phyloP scores from a whole-genome alignment of 1,140 invertebrate species.

The Drosophila mojavensis region DNA sequence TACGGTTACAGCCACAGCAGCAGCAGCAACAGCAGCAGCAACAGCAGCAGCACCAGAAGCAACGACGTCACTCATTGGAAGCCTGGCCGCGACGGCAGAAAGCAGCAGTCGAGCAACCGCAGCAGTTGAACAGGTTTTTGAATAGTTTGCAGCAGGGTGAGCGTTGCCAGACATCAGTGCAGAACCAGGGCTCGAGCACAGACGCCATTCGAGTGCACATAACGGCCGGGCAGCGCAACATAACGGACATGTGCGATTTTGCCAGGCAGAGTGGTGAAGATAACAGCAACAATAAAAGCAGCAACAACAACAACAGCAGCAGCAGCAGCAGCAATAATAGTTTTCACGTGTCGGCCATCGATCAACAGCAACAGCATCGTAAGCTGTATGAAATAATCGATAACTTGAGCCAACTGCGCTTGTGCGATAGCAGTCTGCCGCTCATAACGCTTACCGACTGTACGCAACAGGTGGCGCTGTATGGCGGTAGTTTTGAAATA shows the following conservation, averaged over 20 bases:
- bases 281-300: constrained; percentile 4
- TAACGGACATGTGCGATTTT: constrained; percentile 55
- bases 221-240: constrained; percentile 9
- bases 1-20: not conserved
- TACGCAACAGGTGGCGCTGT: constrained; percentile 68
- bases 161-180: constrained; percentile 20
- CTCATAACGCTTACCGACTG: constrained; percentile 76
- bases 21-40: constrained; percentile 12
- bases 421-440: constrained; percentile 57
- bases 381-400: constrained; percentile 78
- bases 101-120: constrained; percentile 9
- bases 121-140: constrained; percentile 46
- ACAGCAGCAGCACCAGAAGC: constrained; percentile 22
- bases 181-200: not conserved
- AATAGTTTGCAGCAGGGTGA: constrained; percentile 41
- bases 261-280: constrained; percentile 8
- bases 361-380: constrained; percentile 47
- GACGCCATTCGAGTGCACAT: constrained; percentile 41
- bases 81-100: constrained; percentile 23
- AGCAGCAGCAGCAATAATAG: constrained; percentile 22
- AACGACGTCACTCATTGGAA: constrained; percentile 24
- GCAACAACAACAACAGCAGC: constrained; percentile 10
- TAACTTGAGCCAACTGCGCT: constrained; percentile 69
- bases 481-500: constrained; percentile 55
- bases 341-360: not conserved